These are phyloP conservation scores for Mesochorus sp. DNA, from an alignment of 2,888 invertebrate species.

Conservation along the genomic window DNA sequence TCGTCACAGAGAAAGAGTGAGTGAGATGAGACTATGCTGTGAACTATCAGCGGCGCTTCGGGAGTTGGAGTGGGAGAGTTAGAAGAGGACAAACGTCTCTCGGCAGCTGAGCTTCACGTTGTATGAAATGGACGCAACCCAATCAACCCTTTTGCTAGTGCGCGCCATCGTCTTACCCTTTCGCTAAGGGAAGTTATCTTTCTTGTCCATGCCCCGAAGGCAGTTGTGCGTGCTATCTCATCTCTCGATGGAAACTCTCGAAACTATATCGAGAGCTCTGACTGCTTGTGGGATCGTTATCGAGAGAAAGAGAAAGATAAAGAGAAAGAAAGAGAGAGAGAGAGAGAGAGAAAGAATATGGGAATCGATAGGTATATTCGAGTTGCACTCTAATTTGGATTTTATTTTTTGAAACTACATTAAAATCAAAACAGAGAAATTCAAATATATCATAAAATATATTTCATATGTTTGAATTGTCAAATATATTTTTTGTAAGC, in stretches of 20 bases:
- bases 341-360: too few relatives aligned
- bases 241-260: constrained; percentile 41
- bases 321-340: too few relatives aligned
- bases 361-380: too few relatives aligned
- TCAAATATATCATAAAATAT: too few relatives aligned
- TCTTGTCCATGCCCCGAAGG: constrained; percentile 77
- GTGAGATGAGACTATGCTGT: constrained; percentile 66
- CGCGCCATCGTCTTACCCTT: constrained; percentile 79
- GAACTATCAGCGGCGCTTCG: constrained; percentile 44
- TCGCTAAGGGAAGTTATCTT: constrained; percentile 79
- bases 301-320: constrained; percentile 7
- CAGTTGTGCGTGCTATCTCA: constrained; percentile 59
- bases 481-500: too few relatives aligned
- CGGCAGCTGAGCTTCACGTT: constrained; percentile 55
- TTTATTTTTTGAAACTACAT: too few relatives aligned
- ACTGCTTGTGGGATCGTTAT: constrained; percentile 28
- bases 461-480: too few relatives aligned
- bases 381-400: too few relatives aligned
- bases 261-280: constrained; percentile 40
- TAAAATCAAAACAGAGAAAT: too few relatives aligned
- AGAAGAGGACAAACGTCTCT: constrained; percentile 52
- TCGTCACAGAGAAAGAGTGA: constrained; percentile 68
- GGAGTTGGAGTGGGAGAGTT: constrained; percentile 57
- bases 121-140: constrained; percentile 76
- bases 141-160: constrained; percentile 80